Base-by-base conservation (phyloP, 1,140 invertebrate species). In the Pseudomyrmex concolor region DNA sequence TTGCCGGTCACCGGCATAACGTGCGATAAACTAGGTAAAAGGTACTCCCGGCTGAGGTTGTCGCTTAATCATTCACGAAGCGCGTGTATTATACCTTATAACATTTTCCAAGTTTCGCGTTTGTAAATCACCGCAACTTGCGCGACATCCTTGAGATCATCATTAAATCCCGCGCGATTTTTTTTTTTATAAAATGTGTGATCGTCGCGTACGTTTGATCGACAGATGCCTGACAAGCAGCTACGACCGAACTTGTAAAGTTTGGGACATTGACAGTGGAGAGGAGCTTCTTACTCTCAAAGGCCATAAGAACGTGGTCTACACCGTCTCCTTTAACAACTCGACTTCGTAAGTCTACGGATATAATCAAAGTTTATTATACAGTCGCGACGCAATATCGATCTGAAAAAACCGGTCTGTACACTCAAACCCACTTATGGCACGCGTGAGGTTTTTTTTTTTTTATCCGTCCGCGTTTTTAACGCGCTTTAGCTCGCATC, bases 201-300 rank as follows among this genome's bases (percentile, higher is more conserved):
- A 70, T 55, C 9, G 60, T 1, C 34, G 54, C 7, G n/a, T 55
- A 7, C 17, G n/a, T 55, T 51, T 51, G 8, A 72, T 73, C 7
- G 10, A 34, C 90, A 97, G 97, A 92, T 97, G 97, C 93, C 92
- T 97, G 67, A 97, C 97, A 1, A 97, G 97, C 66, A 97, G 97
- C 92, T 98, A 97, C 92, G 97, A 98, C 92, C 94, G 97, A 88
- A 97, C 97, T n/a, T 97, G 97, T 93, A 97, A 97, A 92, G 94
- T 98, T 78, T 97, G 97, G 96, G 95, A 97, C 91, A 96, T 97
- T 82, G 95, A 96, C 70, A 95, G 95, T n/a, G 97, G 97, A 50
- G 94, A 95, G 71, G 96, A 97, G 90, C 91, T 96, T 85, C 95
- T 96, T 89, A 96, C 96, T 57, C 94, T 98, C 12, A 93, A 95